Base-by-base conservation (phyloP, 2,797 vertebrate species). In the Mionectes olivaceus region DNA sequence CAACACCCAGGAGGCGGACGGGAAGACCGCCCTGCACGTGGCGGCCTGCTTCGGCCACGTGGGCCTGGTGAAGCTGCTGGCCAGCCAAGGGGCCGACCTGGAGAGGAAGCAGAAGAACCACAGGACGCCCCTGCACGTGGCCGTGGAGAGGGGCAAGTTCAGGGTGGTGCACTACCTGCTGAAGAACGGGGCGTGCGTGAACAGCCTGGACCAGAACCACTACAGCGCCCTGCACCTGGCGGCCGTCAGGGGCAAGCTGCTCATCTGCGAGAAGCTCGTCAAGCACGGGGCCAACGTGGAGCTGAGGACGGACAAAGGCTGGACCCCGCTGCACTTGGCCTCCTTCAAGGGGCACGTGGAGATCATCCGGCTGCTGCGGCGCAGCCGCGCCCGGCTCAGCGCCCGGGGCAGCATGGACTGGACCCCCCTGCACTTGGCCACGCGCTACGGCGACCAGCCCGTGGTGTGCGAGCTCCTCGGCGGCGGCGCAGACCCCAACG, bases 281-380 rank as follows among this genome's bases (percentile, higher is more conserved):
- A 97, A 96, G 16, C 96, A 98, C 0, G 93, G 98, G 7, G 98
- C 98, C 41, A 87, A 93, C 14, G 96, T 98, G 4, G 89, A 99
- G 65, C 75, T 97, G 83, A 97, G 60, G 49, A 99, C 97, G 4
- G 92, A 95, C 15, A 98, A 99, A 92, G 98, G 98, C 19, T 99
- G 99, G 99, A 98, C 98, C 1, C 95, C 98, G 5, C 92, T 99
- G 89, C 99, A 99, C 95, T 96, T 99, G 91, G 98, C 98, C 8
- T 97, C 98, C 67, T 97, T 98, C 37, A 98, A 97, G 90, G 98
- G 99, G 28, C 98, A 99, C 41, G 46, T 95, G 1, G 98, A 98
- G 84, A 97, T 98, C 3, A 94, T 99, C 82, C 92, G 95, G 24
- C 96, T 98, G 90, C 97, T 99, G 23, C 97, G 97, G 50, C 97